Evolutionary conservation across 2,113 vertebrate genomes (phyloP).

Genomic region (Lophotis ruficrista): DNA sequence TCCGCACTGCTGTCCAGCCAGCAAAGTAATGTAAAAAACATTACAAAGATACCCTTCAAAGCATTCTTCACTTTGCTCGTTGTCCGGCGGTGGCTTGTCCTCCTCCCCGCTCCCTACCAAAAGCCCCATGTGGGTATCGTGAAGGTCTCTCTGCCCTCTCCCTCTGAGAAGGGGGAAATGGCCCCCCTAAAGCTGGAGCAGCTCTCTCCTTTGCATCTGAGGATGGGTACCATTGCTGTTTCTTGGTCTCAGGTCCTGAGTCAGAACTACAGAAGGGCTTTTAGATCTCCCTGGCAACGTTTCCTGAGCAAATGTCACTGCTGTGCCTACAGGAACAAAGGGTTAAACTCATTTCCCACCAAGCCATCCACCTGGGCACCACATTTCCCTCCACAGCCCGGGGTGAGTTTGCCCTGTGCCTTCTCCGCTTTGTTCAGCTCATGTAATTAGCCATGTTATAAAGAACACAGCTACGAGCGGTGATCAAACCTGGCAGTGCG

Average conservation of each 20-base stretch:
- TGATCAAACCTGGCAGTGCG: neutral
- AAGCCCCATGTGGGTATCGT: neutral
- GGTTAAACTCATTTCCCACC: neutral
- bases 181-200: neutral
- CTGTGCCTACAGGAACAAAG: neutral
- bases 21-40: slow-evolving; percentile 64
- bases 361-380: neutral
- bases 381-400: neutral
- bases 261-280: neutral
- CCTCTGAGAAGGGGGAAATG: neutral
- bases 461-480: neutral
- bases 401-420: rapidly evolving
- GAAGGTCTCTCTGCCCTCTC: neutral
- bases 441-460: neutral
- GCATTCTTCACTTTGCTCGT: slow-evolving; percentile 30
- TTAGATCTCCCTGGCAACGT: neutral
- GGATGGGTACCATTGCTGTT: rapidly evolving
- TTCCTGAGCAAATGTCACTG: neutral
- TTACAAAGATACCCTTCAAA: slow-evolving; percentile 63
- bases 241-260: neutral
- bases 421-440: neutral
- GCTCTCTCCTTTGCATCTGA: neutral
- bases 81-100: neutral
- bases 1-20: slow-evolving; percentile 52
- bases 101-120: neutral